Evolutionary conservation across 2,888 invertebrate species (phyloP), one percentile per base, ranked within the genome.

Genomic region (Gari tellinella): DNA sequence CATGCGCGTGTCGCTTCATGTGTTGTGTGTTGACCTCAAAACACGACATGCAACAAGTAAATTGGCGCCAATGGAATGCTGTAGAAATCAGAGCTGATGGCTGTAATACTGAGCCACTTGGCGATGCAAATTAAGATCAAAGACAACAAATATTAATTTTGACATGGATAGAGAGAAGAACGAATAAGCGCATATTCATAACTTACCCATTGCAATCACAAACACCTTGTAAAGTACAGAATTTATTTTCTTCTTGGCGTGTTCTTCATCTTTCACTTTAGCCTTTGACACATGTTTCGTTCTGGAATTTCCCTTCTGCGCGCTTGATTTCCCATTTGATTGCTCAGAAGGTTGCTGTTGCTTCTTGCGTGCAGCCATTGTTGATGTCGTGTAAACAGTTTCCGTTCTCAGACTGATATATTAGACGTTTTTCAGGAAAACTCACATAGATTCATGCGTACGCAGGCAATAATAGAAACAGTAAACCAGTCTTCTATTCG

Each of bases 351-450:
- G 43, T 15, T 46, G 66, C 52, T 49, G 37, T 58, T 70, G 67
- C 46, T 74, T 49, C 49, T 60, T 72, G 57, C 60, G 70, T 60
- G 63, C 61, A 23, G 80, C 80, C 80, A 80, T 80, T 72, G 70
- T 80, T 80, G 74, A 74, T 80, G 80, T 70, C 69, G 78, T 79
- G 79, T 72, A 66, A 69, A 25, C 26, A 14, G 25, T 61, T 48
- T 67, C 67, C 67, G 60, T 38, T 64, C 25, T 17, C 17, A 57
- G 64, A 52, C 56, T 56, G 68, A 61, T 31, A 31, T 31, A 10
- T 10, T 10, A 31, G 31, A 7, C 31, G 31, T 7, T 31, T 31
- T 7, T 31, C 31, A 31, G 31, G 4, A 31, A 31, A 31, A n/a
- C n/a, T n/a, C n/a, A n/a, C n/a, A n/a, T n/a, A n/a, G n/a, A n/a